Evolutionary conservation across 2,888 invertebrate genomes (phyloP).

Genomic region (Torymus auratus): DNA sequence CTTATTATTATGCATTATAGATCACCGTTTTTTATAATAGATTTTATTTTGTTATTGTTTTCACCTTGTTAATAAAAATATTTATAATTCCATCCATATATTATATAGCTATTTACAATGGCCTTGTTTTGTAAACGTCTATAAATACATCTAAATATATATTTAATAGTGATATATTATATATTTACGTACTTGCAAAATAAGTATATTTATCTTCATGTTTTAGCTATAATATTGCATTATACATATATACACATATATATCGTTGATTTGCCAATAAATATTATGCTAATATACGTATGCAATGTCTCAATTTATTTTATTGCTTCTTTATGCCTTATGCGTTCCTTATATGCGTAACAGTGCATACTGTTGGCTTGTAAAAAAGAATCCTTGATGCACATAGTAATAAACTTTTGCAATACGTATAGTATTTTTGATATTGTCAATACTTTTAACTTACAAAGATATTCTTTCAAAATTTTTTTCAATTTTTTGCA

Average conservation of each 20-base stretch:
- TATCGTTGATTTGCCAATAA: constrained; percentile 74
- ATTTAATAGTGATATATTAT: constrained; percentile 60
- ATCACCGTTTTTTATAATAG: constrained; percentile 48
- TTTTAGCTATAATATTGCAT: constrained; percentile 72
- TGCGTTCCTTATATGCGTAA: constrained; percentile 58
- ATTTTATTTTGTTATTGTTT: constrained; percentile 57
- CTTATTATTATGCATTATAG: constrained; percentile 53
- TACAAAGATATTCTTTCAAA: constrained; percentile 15
- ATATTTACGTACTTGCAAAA: constrained; percentile 50
- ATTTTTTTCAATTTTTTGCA: constrained; percentile 21
- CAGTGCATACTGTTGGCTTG: constrained; percentile 31
- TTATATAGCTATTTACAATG: constrained; percentile 55
- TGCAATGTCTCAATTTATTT: constrained; percentile 75
- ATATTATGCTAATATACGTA: constrained; percentile 72
- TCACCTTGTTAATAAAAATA: constrained; percentile 50
- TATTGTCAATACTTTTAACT: constrained; percentile 13
- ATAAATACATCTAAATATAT: constrained; percentile 51
- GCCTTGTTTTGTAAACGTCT: constrained; percentile 47
- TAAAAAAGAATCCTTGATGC: constrained; percentile 15
- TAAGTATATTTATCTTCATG: constrained; percentile 65
- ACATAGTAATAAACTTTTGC: constrained; percentile 20
- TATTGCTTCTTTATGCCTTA: constrained; percentile 71
- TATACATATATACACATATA: constrained; percentile 49
- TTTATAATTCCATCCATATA: constrained; percentile 43
- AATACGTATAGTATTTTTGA: constrained; percentile 25